A percentile compares a stretch with the other conserved stretches of the same genome.
Evolutionary conservation across 2,797 vertebrate species (phyloP).

Genomic region (Spea hammondii): DNA sequence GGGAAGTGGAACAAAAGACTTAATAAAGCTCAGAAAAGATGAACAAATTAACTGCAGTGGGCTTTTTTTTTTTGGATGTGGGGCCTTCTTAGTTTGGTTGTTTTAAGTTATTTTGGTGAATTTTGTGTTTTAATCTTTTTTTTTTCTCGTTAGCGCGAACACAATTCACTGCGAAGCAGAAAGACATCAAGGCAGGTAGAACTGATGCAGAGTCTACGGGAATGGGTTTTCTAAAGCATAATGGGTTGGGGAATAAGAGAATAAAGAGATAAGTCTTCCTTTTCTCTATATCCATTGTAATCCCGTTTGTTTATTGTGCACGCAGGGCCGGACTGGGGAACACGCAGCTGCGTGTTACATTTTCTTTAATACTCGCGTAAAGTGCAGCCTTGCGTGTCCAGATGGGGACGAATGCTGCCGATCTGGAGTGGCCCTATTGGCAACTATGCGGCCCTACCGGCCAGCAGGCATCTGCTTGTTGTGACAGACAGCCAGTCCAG

Average conservation of each 20-base stretch:
- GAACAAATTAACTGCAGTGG: conserved; percentile 66
- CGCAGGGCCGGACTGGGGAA: not conserved
- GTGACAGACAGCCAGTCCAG: too few species aligned
- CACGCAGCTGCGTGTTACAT: not conserved
- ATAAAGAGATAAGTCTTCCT: conserved; percentile 10
- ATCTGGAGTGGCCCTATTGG: too few species aligned
- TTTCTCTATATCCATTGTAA: conserved; percentile 4
- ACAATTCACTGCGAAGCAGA: conserved; percentile 11
- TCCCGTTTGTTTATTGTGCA: too few species aligned
- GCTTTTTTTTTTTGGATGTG: conserved; percentile 20
- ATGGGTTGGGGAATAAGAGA: not conserved
- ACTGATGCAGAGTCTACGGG: conserved; percentile 2
- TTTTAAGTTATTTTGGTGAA: conserved; percentile 31
- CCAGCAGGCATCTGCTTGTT: too few species aligned
- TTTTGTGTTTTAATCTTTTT: conserved; percentile 36
- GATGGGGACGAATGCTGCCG: too few species aligned
- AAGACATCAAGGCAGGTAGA: conserved; percentile 26
- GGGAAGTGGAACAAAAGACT: conserved; percentile 70
- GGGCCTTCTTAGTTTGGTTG: conserved; percentile 15
- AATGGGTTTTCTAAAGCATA: conserved; percentile 23
- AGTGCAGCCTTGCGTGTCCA: too few species aligned
- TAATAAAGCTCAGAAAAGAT: conserved; percentile 70
- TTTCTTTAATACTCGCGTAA: not conserved
- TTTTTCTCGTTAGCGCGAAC: not conserved
- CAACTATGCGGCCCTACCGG: too few species aligned